A percentile compares a stretch with the other conserved stretches of the same genome.
Conservation (phyloP, 2,113 vertebrate species). For the Orcinus orca region DNA sequence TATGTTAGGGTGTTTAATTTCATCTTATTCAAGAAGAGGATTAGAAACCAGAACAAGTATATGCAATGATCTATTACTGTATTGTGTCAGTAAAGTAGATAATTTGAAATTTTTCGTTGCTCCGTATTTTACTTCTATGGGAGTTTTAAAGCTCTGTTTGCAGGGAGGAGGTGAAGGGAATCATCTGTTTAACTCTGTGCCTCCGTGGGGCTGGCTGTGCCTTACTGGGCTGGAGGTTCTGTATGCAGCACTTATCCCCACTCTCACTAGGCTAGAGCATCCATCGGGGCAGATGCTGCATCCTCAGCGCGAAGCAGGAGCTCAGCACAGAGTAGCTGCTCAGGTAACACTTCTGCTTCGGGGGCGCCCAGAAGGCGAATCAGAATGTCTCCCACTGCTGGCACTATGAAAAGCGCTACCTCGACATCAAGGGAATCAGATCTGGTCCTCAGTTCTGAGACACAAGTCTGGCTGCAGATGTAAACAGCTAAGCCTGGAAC, state of each 20-base stretch:
- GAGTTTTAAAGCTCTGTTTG: neutral
- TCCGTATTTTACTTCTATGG: neutral
- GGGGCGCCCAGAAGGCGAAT: neutral
- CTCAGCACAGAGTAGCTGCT: fast-evolving
- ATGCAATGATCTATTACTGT: fast-evolving
- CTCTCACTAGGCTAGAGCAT: fast-evolving
- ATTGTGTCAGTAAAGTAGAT: neutral
- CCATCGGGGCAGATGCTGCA: fast-evolving
- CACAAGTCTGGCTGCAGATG: neutral
- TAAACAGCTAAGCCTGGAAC: too few relatives aligned
- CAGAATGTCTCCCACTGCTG: fast-evolving
- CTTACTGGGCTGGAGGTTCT: fast-evolving
- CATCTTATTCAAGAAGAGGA: neutral
- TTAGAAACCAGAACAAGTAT: neutral
- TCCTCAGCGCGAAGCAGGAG: fast-evolving
- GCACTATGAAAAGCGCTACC: fast-evolving
- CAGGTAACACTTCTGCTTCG: fast-evolving
- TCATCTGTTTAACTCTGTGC: too few relatives aligned
- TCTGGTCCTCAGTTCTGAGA: neutral
- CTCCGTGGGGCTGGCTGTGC: neutral
- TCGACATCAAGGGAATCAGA: fast-evolving
- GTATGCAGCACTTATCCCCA: fast-evolving
- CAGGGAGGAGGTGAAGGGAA: fast-evolving
- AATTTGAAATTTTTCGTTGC: too few relatives aligned
- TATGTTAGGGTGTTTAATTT: too few relatives aligned